Evolutionary conservation across 2,797 vertebrate genomes (phyloP).

Genomic region (Sphaeramia orbicularis): DNA sequence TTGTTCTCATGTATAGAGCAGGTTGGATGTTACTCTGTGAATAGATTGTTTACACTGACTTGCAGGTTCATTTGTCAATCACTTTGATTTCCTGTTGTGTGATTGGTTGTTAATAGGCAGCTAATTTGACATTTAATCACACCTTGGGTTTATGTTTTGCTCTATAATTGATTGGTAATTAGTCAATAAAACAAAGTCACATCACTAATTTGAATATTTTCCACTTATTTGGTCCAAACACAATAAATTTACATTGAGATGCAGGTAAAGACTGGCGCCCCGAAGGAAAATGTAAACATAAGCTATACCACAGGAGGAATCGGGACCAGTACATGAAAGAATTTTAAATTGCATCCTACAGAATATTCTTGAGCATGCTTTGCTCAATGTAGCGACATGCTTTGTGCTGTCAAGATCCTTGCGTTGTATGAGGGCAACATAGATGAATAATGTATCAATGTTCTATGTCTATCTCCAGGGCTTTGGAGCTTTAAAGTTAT

Average conservation of each 20-base stretch:
- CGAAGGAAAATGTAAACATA: constrained; percentile 31
- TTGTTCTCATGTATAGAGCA: background rate
- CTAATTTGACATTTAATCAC: constrained; percentile 16
- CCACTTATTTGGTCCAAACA: too few species aligned
- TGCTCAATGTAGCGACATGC: constrained; percentile 3
- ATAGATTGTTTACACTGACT: constrained; percentile 4
- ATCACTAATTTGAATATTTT: too few species aligned
- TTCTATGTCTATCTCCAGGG: constrained; percentile 23
- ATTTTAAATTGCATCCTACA: constrained; percentile 4
- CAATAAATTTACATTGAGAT: background rate
- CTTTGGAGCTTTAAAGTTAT: constrained; percentile 50
- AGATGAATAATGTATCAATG: constrained; percentile 67
- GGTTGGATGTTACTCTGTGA: background rate
- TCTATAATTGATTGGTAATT: constrained; percentile 3
- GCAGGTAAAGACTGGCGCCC: background rate
- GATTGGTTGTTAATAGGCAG: constrained; percentile 19
- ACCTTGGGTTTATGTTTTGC: background rate
- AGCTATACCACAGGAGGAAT: background rate
- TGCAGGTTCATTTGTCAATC: constrained; percentile 6
- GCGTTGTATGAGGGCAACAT: constrained; percentile 27
- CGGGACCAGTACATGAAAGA: constrained; percentile 19
- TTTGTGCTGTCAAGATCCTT: constrained; percentile 9
- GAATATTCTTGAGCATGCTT: background rate
- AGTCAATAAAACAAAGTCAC: background rate
- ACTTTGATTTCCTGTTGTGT: constrained; percentile 16